Base-by-base conservation (phyloP, 1,140 invertebrate genomes). In the Brachionus angularis region DNA sequence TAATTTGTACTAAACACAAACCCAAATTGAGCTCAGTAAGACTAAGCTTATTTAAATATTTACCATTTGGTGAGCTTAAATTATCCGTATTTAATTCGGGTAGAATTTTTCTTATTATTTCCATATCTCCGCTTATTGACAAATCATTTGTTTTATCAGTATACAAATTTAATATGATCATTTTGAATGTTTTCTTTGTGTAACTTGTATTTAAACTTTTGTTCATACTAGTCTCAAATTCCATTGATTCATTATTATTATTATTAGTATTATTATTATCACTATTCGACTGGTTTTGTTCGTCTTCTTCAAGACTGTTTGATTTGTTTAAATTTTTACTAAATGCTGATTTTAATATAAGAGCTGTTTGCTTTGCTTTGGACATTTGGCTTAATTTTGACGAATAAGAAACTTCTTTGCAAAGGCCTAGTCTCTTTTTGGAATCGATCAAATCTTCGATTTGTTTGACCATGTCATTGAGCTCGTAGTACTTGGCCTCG, bases 381-480 rank as follows among this genome's bases (percentile, higher is more conserved):
- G 53, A 58, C 53, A 58, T 58, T 58, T 58, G 53, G 25, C 53
- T 58, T 0, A 58, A n/a, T n/a, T n/a, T n/a, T n/a, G 53, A 58
- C 39, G 33, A 25, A 58, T 58, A n/a, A 39, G 39, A 58, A 1
- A 34, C 53, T 39, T 58, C 53, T 58, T 58, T 58, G 25, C 53
- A 58, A 3, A 58, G 8, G 2, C 53, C 53, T 1, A 58, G 10
- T n/a, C 53, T 58, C 25, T 58, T 58, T 58, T 58, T 58, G 8
- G 53, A 58, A 29, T 58, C 62, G 23, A 67, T 67, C 23, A 67
- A 34, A 31, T 67, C 42, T 16, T 67, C 62, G 27, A 67, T 10
- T 47, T 67, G 62, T 47, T 67, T 67, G 25, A 50, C 62, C 42
- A 67, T 67, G 10, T 67, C 62, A 23, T 67, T 34, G 16, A 67